Evolutionary conservation across 2,888 invertebrate genomes (phyloP), one percentile per base, ranked within the genome.

Genomic region (Watsonalla cultraria): DNA sequence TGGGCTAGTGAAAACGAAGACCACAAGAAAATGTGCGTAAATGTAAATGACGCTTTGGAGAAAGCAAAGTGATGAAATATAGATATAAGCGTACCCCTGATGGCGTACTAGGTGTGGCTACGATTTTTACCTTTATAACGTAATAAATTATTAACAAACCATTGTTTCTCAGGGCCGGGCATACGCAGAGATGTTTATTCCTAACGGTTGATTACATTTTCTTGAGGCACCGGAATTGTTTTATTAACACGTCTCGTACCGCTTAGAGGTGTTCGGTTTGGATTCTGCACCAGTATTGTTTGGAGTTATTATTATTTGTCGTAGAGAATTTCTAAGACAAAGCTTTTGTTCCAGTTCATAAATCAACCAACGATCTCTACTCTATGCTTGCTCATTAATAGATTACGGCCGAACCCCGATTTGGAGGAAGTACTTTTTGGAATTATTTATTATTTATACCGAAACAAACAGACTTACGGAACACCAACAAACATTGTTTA

Each of bases 11-110:
- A 90, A 89, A 90, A 85, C 74, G 69, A 74, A 79, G 72, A 80
- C 70, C 75, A 89, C 88, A 90, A 86, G 87, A 75, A 83, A 78
- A 80, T 75, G 74, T 79, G 80, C 78, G 80, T 80, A 72, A 79
- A 84, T 86, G 83, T 78, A 86, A 86, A 87, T 82, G 80, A 82
- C 76, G 72, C 68, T 69, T 59, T 58, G 74, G 86, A 84, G 90
- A 90, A 90, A 90, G 90, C 80, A 66, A 61, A 71, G 75, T 84
- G 82, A 82, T 78, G 83, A 82, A 84, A 89, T 80, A 5, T 11
- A 8, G 70, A 62, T 76, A 74, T 78, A 80, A 80, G 70, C 71
- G 71, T 71, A 81, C 80, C 80, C 48, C 75, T 63, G 53, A 53
- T 69, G 74, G 57, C 70, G 46, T 64, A 54, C 59, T 64, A 72